These are phyloP conservation scores for Corynorhinus townsendii DNA, from an alignment of 2,113 vertebrate species.

Conservation along the genomic window DNA sequence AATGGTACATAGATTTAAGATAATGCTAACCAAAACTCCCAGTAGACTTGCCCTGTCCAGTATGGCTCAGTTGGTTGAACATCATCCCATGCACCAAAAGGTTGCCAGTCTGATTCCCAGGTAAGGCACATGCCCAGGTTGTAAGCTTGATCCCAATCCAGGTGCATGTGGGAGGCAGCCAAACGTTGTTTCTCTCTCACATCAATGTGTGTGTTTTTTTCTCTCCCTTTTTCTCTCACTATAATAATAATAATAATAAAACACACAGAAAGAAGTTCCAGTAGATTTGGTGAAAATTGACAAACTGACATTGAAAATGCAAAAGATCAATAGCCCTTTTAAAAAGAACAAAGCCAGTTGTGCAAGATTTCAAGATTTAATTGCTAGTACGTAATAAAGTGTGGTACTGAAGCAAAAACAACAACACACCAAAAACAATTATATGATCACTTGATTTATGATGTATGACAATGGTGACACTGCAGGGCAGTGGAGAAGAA, in stretches of 20 bases:
- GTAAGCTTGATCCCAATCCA: not conserved
- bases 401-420: too few relatives aligned
- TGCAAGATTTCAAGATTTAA: not conserved
- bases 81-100: not conserved
- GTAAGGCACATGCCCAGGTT: not conserved
- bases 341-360: not conserved
- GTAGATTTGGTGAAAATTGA: not conserved
- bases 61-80: not conserved
- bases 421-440: not conserved
- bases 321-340: not conserved
- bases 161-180: not conserved
- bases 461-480: not conserved
- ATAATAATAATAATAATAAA: too few relatives aligned
- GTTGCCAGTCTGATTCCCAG: not conserved
- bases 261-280: not conserved
- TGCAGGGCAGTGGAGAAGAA: not conserved
- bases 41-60: not conserved
- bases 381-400: not conserved
- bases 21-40: not conserved
- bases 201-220: not conserved
- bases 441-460: not conserved
- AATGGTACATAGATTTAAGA: not conserved
- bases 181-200: not conserved
- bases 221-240: not conserved
- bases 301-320: not conserved